These are phyloP conservation scores for Laothoe populi DNA, from an alignment of 2,888 invertebrate species.

Conservation along the genomic window DNA sequence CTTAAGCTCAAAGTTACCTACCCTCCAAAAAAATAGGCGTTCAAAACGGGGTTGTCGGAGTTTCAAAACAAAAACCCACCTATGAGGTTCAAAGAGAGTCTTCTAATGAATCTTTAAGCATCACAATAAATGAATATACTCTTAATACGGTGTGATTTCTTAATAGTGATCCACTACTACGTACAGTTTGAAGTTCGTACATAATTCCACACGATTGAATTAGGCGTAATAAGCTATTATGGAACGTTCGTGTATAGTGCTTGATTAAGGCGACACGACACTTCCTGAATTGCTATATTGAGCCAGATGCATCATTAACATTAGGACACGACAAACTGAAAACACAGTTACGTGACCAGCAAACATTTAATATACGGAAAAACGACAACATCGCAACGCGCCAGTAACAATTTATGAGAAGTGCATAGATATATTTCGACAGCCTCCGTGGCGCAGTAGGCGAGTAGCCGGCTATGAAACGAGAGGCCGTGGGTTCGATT, in stretches of 20 bases:
- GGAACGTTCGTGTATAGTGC: conserved; percentile 18
- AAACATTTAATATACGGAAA: not conserved
- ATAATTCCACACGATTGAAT: conserved; percentile 13
- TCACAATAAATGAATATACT: not conserved
- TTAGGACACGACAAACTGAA: not conserved
- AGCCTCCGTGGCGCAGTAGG: no score
- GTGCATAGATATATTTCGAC: no score
- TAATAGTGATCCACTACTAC: not conserved
- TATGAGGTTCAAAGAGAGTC: no score
- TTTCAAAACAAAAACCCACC: no score
- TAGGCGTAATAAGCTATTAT: conserved; percentile 23
- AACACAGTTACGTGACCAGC: conserved; percentile 7
- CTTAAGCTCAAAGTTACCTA: no score
- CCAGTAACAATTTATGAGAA: not conserved
- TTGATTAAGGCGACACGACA: conserved; percentile 22
- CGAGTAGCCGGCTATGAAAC: no score
- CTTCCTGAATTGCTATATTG: not conserved
- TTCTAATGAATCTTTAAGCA: no score
- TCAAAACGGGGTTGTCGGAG: no score
- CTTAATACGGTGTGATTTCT: not conserved
- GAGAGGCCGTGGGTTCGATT: no score
- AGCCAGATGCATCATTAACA: conserved; percentile 1
- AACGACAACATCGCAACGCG: not conserved
- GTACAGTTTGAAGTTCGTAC: conserved; percentile 4
- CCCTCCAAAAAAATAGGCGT: no score